These are phyloP conservation scores for Loxodonta africana DNA, from an alignment of 2,113 vertebrate species.

Conservation along the genomic window DNA sequence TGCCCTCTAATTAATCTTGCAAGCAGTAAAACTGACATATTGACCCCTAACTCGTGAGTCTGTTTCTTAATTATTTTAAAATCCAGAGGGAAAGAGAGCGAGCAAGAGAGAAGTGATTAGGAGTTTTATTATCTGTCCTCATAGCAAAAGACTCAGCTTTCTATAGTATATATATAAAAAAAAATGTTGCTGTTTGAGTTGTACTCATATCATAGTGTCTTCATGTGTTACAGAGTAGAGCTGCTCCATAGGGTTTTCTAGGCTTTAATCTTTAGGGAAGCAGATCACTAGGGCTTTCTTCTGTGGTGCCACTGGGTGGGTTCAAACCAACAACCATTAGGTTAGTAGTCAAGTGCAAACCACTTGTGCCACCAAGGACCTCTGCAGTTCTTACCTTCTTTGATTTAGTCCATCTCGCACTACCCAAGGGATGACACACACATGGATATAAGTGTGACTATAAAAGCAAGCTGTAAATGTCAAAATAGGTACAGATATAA, in stretches of 20 bases:
- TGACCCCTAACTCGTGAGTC: background rate
- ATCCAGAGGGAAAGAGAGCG: background rate
- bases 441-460: background rate
- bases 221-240: too few relatives aligned
- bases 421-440: background rate
- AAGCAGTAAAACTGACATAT: background rate
- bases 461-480: background rate
- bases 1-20: background rate
- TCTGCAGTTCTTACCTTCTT: background rate
- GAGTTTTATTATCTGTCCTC: background rate
- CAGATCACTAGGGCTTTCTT: too few relatives aligned
- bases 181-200: too few relatives aligned
- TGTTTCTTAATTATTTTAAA: constrained; percentile 30
- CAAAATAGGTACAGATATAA: background rate
- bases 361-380: too few relatives aligned
- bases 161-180: background rate
- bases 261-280: too few relatives aligned
- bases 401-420: background rate
- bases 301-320: too few relatives aligned
- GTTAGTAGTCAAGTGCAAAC: too few relatives aligned
- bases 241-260: too few relatives aligned
- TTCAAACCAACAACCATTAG: too few relatives aligned
- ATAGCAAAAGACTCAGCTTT: background rate
- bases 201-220: too few relatives aligned
- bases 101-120: background rate